A percentile compares a stretch with the other conserved stretches of the same genome.
Conservation (phyloP, 1,140 invertebrate genomes). For the Zaprionus kolodkinae region DNA sequence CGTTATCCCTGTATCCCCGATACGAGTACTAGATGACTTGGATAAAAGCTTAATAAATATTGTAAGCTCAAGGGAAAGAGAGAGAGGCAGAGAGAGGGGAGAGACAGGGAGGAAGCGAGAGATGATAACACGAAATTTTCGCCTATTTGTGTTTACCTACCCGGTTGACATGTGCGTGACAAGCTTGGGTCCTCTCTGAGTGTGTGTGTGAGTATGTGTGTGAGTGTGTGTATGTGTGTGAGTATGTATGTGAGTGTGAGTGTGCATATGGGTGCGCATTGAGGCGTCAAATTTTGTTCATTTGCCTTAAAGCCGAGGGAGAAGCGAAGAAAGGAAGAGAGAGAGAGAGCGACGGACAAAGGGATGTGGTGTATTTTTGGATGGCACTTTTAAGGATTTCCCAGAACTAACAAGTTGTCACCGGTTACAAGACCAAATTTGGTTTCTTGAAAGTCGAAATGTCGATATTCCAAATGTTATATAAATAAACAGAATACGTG, state of each 20-base stretch:
- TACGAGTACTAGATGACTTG: slow-evolving; percentile 73
- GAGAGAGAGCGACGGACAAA: not conserved
- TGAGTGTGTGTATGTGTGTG: not conserved
- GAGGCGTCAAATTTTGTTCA: slow-evolving; percentile 11
- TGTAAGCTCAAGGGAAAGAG: slow-evolving; percentile 39
- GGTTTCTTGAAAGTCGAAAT: not conserved
- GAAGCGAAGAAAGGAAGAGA: not conserved
- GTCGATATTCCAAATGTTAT: not conserved
- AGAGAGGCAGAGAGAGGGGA: slow-evolving; percentile 1
- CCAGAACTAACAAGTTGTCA: slow-evolving; percentile 6
- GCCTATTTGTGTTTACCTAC: slow-evolving; percentile 15
- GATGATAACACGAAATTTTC: slow-evolving; percentile 35
- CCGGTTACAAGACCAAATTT: not conserved
- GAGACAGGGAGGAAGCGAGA: slow-evolving; percentile 7
- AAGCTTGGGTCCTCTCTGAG: slow-evolving; percentile 2
- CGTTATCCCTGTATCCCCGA: slow-evolving; percentile 59
- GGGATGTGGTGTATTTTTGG: slow-evolving; percentile 1
- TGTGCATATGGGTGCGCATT: slow-evolving; percentile 5
- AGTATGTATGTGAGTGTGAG: not conserved
- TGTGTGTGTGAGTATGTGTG: not conserved
- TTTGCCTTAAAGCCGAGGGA: slow-evolving; percentile 9
- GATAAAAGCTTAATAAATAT: slow-evolving; percentile 80
- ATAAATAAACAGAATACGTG: not conserved
- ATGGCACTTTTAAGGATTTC: not conserved
- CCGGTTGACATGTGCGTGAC: slow-evolving; percentile 26